Conservation (phyloP, 2,113 vertebrate genomes). For the Neolamprologus brichardi region DNA sequence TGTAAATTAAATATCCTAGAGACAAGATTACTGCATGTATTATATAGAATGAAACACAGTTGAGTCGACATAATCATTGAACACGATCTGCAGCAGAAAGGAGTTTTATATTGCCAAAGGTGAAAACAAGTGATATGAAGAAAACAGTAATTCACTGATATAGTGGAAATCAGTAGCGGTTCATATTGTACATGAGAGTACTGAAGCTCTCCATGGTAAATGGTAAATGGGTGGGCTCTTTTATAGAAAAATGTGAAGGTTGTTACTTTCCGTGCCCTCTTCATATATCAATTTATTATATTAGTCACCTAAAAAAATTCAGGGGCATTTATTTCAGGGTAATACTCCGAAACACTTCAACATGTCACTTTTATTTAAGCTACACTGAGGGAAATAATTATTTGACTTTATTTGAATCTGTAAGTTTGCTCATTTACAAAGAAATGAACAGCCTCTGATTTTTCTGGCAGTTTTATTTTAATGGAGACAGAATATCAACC, state of each 20-base stretch:
- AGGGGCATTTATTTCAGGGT: neutral
- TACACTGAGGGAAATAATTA: neutral
- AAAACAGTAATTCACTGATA: neutral
- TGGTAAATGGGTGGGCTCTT: neutral
- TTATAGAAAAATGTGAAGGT: neutral
- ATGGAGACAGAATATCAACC: neutral
- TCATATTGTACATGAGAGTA: neutral
- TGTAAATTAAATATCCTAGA: neutral
- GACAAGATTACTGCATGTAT: neutral
- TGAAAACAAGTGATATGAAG: neutral
- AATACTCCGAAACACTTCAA: neutral
- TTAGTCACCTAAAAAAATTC: neutral
- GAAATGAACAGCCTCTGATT: neutral
- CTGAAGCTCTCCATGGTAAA: neutral
- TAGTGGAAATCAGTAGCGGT: neutral
- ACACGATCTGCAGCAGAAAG: neutral
- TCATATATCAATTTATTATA: neutral
- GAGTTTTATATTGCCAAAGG: neutral
- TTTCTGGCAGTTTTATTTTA: neutral
- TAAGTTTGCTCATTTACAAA: neutral
- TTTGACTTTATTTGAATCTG: neutral
- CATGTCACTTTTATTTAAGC: neutral
- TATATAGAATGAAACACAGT: neutral
- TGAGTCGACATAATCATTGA: neutral
- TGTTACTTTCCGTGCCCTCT: neutral